Conservation (phyloP, 2,888 invertebrate species). For the Drosophila pseudotalamancana region DNA sequence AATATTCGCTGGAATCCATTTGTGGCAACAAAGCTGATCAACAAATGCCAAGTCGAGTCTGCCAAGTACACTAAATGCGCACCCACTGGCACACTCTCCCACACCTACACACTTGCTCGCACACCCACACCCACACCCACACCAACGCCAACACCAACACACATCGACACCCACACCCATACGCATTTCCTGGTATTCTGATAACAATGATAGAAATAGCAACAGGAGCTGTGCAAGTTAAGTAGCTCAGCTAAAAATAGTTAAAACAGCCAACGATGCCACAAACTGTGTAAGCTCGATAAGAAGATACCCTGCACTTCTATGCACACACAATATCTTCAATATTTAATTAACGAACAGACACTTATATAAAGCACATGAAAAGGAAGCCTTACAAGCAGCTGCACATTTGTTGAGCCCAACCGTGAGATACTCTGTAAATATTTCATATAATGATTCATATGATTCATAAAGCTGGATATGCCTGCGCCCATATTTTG, state of each 20-base stretch:
- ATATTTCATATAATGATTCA: no score
- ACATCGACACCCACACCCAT: background rate
- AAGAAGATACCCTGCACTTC: background rate
- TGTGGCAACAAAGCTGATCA: background rate
- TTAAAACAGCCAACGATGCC: background rate
- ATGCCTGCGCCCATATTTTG: no score
- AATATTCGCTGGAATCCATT: background rate
- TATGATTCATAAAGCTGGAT: no score
- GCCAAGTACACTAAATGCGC: background rate
- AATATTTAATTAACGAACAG: no score
- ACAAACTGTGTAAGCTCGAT: background rate
- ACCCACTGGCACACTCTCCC: background rate
- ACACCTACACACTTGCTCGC: background rate
- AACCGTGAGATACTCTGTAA: no score
- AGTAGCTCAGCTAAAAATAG: constrained; percentile 23
- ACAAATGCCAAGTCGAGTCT: background rate
- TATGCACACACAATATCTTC: no score
- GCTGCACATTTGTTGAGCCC: no score
- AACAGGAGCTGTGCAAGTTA: constrained; percentile 9
- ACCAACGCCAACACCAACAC: background rate
- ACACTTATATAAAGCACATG: no score
- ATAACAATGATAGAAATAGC: constrained; percentile 5
- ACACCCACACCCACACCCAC: background rate
- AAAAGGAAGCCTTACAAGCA: no score
- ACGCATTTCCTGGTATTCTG: background rate